Percentiles rank a stretch among this genome's conserved stretches.
Conservation (phyloP, 2,113 vertebrate species). For the Rhinogobius similis region DNA sequence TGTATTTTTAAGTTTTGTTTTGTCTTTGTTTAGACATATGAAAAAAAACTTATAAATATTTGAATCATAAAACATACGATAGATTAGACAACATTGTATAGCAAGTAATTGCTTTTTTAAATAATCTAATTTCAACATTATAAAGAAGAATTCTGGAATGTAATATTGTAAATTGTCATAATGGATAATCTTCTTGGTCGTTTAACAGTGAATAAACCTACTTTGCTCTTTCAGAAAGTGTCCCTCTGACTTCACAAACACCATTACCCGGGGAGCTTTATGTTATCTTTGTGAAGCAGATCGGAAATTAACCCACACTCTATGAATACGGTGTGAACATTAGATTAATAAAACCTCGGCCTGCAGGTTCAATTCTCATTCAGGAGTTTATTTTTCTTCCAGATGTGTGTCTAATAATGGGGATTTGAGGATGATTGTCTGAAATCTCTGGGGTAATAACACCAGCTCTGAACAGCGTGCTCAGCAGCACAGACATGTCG, state of each 20-base stretch:
- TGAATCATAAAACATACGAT: no score
- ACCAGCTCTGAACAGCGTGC: conserved; percentile 50
- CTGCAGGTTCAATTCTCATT: conserved; percentile 32
- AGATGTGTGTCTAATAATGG: conserved; percentile 40
- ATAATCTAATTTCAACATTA: no score
- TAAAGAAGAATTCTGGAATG: background rate
- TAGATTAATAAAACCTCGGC: conserved; percentile 38
- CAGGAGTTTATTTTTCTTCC: conserved; percentile 36
- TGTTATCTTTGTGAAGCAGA: conserved; percentile 26
- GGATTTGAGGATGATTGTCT: conserved; percentile 50
- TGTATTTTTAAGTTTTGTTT: no score
- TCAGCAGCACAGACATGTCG: conserved; percentile 65
- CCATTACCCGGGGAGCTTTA: conserved; percentile 37
- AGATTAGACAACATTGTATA: no score
- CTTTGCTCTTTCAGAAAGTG: conserved; percentile 20
- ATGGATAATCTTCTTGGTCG: background rate
- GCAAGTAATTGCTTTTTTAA: no score
- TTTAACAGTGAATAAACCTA: conserved; percentile 3
- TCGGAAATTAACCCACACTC: conserved; percentile 29
- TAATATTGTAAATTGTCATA: background rate
- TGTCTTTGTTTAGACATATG: no score
- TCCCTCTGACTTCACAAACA: conserved; percentile 34
- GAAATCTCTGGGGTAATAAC: conserved; percentile 56
- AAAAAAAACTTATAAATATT: no score
- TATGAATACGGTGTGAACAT: conserved; percentile 46